Percentiles rank a stretch among this genome's conserved stretches.
These are phyloP conservation scores for Tiliacea citrago DNA, from an alignment of 2,888 invertebrate genomes.

Conservation along the genomic window DNA sequence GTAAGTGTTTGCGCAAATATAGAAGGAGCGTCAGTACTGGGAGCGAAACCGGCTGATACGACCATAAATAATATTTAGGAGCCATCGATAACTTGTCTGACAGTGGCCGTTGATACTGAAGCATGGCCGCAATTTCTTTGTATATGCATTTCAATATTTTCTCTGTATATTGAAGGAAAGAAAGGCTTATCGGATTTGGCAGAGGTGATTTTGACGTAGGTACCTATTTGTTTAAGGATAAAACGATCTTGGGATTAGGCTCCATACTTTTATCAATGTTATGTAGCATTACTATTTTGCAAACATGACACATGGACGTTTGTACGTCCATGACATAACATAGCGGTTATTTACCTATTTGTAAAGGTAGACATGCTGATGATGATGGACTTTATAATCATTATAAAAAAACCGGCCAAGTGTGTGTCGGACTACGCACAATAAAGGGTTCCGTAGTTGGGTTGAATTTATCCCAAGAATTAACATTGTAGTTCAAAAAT, in stretches of 20 bases:
- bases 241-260: neutral
- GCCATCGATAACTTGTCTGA: conserved; percentile 76
- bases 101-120: conserved; percentile 72
- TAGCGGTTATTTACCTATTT: neutral
- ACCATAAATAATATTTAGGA: conserved; percentile 85
- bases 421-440: no score
- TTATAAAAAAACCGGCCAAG: neutral
- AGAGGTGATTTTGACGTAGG: neutral
- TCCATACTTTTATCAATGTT: neutral
- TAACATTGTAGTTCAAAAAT: no score
- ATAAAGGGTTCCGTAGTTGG: no score
- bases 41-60: conserved; percentile 75
- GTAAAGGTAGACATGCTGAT: neutral
- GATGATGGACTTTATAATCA: neutral
- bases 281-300: neutral
- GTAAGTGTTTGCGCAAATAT: conserved; percentile 82
- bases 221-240: conserved; percentile 16
- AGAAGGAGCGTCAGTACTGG: conserved; percentile 73
- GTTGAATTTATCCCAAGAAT: no score
- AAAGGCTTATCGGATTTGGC: conserved; percentile 21
- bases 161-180: conserved; percentile 57
- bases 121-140: conserved; percentile 68
- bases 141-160: conserved; percentile 73
- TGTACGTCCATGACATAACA: no score
- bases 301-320: no score